Conservation (phyloP, 2,888 invertebrate species). For the Morpho deidamia region DNA sequence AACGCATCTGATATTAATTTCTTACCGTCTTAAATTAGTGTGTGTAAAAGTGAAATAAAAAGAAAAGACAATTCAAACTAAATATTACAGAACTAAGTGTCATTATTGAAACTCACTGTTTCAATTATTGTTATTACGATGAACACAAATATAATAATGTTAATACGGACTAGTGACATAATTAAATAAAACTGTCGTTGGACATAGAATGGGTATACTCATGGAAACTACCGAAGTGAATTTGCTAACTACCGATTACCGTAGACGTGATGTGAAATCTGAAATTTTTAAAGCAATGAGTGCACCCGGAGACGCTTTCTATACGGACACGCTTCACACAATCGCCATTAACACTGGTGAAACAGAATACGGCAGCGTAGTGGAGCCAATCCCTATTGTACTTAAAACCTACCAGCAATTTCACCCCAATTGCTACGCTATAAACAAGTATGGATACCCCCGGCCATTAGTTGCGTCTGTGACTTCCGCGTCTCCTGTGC, state of each 20-base stretch:
- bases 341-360: conserved; percentile 65
- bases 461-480: conserved; percentile 33
- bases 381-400: conserved; percentile 62
- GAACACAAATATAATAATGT: conserved; percentile 20
- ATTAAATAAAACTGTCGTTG: conserved; percentile 43
- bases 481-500: conserved; percentile 37
- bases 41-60: neutral
- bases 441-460: conserved; percentile 47
- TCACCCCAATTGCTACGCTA: conserved; percentile 39
- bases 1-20: conserved; percentile 32
- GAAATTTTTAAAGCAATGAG: conserved; percentile 59
- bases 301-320: conserved; percentile 50
- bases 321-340: conserved; percentile 55
- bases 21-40: neutral
- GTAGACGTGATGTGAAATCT: conserved; percentile 44
- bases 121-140: neutral
- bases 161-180: conserved; percentile 40
- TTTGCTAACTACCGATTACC: conserved; percentile 58
- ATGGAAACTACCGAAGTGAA: conserved; percentile 70
- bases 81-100: neutral
- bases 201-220: conserved; percentile 73
- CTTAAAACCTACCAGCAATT: conserved; percentile 56
- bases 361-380: conserved; percentile 62
- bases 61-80: neutral
- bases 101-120: no score